Conservation (phyloP, 2,113 vertebrate species). For the Vulpes vulpes region DNA sequence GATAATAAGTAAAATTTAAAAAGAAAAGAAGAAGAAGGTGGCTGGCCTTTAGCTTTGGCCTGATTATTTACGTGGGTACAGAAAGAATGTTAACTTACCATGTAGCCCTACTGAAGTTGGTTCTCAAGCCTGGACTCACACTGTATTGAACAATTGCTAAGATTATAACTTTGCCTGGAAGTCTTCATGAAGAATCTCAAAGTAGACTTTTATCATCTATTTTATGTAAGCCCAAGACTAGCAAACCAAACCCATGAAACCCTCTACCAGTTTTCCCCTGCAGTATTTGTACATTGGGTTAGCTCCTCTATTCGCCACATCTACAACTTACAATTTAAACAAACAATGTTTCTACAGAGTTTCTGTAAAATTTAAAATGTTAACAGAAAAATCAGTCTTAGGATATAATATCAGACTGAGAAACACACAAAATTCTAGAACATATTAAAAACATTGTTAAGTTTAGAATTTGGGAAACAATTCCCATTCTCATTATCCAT, state of each 20-base stretch:
- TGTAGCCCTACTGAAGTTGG: not conserved
- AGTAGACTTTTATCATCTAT: not conserved
- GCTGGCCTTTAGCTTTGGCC: not conserved
- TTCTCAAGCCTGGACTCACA: not conserved
- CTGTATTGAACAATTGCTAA: not conserved
- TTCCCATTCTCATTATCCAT: not conserved
- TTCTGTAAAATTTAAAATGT: not conserved
- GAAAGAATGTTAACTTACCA: not conserved
- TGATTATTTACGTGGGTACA: not conserved
- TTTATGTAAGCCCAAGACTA: not conserved
- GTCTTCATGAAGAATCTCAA: not conserved
- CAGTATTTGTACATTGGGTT: not conserved
- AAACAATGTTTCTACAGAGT: not conserved
- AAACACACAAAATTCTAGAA: not conserved
- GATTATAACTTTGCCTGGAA: not conserved
- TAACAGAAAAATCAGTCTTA: not conserved
- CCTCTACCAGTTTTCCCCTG: not conserved
- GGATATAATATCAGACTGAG: not conserved
- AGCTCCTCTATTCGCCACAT: not conserved
- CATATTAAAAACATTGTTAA: constrained; percentile 5
- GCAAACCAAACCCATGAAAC: not conserved
- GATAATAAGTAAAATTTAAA: not conserved
- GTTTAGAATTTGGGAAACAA: not conserved
- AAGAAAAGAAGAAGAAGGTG: not conserved
- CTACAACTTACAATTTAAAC: not conserved